Evolutionary conservation across 2,797 vertebrate species (phyloP).

Genomic region (Eutrigla gurnardus): DNA sequence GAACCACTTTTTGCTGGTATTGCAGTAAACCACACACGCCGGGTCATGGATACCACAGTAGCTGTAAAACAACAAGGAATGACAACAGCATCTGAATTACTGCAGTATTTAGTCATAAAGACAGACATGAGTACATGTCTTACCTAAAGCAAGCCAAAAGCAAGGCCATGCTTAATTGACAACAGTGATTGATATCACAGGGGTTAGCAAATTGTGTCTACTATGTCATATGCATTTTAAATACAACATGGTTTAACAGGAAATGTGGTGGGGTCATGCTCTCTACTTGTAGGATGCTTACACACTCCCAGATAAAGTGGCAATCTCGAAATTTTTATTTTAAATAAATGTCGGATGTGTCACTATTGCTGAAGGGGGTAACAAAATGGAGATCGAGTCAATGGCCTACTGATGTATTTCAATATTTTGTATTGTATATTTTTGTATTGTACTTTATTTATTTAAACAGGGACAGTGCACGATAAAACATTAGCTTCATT

Average conservation of each 20-base stretch:
- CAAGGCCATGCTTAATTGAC: not conserved
- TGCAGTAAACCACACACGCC: conserved; percentile 98
- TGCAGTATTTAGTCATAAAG: not conserved
- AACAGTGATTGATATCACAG: not conserved
- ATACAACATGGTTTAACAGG: not conserved
- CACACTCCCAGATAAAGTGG: not conserved
- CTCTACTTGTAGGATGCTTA: not conserved
- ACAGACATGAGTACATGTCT: not conserved
- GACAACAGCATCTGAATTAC: conserved; percentile 1
- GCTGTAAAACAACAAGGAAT: conserved; percentile 75
- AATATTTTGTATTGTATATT: too few relatives aligned
- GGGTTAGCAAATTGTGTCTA: not conserved
- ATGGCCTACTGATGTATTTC: too few relatives aligned
- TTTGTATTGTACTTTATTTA: too few relatives aligned
- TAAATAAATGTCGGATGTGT: too few relatives aligned
- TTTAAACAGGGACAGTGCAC: too few relatives aligned
- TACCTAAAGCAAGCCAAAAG: not conserved
- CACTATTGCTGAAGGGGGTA: too few relatives aligned
- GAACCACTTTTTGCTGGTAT: conserved; percentile 99
- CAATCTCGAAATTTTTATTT: not conserved
- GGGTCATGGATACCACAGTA: conserved; percentile 99
- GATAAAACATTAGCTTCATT: too few relatives aligned
- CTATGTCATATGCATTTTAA: not conserved
- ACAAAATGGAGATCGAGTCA: too few relatives aligned
- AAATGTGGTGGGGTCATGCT: not conserved